phyloP scores from a whole-genome alignment of 2,797 vertebrate species.

The Sebastolobus alascanus region DNA sequence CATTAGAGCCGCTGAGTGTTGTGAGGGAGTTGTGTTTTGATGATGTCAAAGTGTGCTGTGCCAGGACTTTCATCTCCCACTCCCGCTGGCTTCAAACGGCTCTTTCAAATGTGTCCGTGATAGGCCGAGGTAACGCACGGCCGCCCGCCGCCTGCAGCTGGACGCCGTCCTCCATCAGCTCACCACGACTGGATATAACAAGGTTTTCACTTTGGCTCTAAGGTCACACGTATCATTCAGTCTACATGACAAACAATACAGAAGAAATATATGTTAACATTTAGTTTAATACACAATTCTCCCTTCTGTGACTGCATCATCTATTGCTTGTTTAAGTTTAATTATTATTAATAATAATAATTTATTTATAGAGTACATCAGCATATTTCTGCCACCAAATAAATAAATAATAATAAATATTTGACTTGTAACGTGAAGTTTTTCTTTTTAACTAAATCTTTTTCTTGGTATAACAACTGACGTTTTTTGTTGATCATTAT shows the following conservation, averaged over 20 bases:
- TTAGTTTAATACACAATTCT: not conserved
- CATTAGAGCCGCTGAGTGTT: constrained; percentile 66
- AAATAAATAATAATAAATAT: too few species aligned
- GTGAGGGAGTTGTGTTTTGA: constrained; percentile 74
- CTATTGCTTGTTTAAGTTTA: not conserved
- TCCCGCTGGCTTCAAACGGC: constrained; percentile 78
- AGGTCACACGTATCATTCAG: not conserved
- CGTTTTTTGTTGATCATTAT: too few species aligned
- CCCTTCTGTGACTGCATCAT: not conserved
- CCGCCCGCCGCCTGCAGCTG: constrained; percentile 18
- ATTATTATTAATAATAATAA: too few species aligned
- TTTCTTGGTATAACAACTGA: not conserved
- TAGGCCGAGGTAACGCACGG: constrained; percentile 32
- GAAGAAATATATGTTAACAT: not conserved
- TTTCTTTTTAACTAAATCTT: too few species aligned
- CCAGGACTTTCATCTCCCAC: constrained; percentile 80
- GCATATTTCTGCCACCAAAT: not conserved
- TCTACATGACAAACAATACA: not conserved
- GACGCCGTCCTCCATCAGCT: not conserved
- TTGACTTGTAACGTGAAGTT: too few species aligned
- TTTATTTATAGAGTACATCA: not conserved
- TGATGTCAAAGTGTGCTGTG: constrained; percentile 70
- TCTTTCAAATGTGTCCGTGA: constrained; percentile 66
- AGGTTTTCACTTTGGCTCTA: not conserved
- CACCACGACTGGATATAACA: not conserved